Conservation (phyloP, 2,797 vertebrate species). For the Anas bernieri region DNA sequence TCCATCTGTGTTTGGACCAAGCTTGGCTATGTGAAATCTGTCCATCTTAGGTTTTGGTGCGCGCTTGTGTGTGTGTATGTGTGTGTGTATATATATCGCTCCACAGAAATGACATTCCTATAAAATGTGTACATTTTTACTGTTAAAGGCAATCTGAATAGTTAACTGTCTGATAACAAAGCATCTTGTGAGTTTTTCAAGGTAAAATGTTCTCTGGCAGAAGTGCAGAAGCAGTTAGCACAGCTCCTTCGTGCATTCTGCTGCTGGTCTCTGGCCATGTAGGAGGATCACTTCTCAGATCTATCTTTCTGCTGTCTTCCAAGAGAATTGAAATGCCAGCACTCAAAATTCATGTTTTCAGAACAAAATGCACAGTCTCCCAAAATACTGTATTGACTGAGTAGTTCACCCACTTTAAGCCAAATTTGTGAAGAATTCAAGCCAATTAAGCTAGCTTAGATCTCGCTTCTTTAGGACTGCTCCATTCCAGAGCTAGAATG, state of each 20-base stretch:
- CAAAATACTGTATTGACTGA: constrained; percentile 45
- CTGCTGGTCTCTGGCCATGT: not conserved
- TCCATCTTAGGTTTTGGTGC: not conserved
- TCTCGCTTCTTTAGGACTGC: not conserved
- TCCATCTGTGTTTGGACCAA: not conserved
- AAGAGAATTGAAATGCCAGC: constrained; percentile 12
- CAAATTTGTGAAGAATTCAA: constrained; percentile 19
- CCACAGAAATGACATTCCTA: not conserved
- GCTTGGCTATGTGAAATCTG: not conserved
- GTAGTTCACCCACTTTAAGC: constrained; percentile 15
- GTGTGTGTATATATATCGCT: not conserved
- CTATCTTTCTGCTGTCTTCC: constrained; percentile 18
- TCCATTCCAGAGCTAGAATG: constrained; percentile 3
- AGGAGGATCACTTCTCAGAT: constrained; percentile 23
- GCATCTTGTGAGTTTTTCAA: not conserved
- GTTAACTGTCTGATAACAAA: not conserved
- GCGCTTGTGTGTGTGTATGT: not conserved
- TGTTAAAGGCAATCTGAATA: not conserved
- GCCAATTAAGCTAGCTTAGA: constrained; percentile 16
- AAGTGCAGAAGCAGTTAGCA: not conserved
- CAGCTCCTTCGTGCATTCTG: not conserved
- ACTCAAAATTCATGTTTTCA: not conserved
- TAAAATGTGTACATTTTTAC: not conserved
- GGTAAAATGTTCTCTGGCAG: not conserved
- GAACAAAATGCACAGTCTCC: constrained; percentile 25